Evolutionary conservation across 2,888 invertebrate genomes (phyloP).

Genomic region (Netelia fuscicornis): DNA sequence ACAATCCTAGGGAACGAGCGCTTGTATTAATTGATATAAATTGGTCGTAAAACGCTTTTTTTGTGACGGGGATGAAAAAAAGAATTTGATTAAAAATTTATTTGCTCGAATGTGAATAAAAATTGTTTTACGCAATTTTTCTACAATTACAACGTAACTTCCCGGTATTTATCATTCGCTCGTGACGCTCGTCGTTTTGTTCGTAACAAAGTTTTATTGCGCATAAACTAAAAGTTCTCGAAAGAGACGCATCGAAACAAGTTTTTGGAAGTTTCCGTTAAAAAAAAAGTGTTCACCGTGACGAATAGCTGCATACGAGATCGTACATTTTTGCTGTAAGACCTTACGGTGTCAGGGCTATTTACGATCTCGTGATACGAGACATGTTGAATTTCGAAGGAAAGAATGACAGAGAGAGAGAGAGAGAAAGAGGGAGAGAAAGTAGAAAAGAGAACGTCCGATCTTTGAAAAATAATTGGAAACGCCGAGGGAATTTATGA

Average conservation of each 20-base stretch:
- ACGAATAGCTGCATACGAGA: neutral
- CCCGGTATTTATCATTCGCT: no score
- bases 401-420: neutral
- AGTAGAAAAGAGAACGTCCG: slow-evolving; percentile 13
- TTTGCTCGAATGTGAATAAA: no score
- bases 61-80: no score
- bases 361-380: neutral
- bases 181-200: no score
- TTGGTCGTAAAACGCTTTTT: no score
- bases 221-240: neutral
- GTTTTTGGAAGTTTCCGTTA: neutral
- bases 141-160: no score
- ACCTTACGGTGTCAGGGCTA: neutral
- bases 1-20: no score
- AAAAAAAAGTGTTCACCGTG: neutral
- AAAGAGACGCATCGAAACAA: neutral
- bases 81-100: no score
- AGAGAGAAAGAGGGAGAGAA: neutral
- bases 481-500: slow-evolving; percentile 63
- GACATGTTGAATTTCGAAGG: neutral
- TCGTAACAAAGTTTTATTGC: no score
- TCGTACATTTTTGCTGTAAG: neutral
- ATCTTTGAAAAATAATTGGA: slow-evolving; percentile 62
- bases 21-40: no score
- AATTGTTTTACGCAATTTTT: no score